Base-by-base conservation (phyloP, 1,140 invertebrate genomes). In the Centruroides vittatus region DNA sequence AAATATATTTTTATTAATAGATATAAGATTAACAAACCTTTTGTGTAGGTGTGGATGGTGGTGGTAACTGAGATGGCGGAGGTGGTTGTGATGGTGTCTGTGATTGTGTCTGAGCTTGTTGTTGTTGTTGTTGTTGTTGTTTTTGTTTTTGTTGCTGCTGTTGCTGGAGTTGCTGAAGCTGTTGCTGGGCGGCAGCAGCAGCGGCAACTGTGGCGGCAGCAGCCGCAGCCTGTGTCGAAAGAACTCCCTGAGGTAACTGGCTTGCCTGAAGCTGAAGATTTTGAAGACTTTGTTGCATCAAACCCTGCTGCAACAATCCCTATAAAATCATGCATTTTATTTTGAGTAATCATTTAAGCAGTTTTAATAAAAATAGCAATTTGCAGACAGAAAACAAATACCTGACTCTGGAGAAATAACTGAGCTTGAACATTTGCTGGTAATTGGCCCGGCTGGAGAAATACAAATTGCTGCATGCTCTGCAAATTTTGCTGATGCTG, bases 391-490 rank as follows among this genome's bases (percentile, higher is more conserved):
- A 7, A 50, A 34, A 7, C 4, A 8, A 41, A 34, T 72, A 86
- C 85, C 81, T 88, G 86, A 78, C 86, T 88, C 70, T 88, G 86
- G 13, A 89, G 74, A 70, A 89, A 84, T 64, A 88, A 83, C 72
- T 86, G 85, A 34, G 83, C 78, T 66, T 85, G 84, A 8, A 72
- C 63, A 53, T 65, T 69, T 13, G 79, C 74, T 46, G 78, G 75
- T 57, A 82, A 70, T 69, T 83, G 77, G 23, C 71, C 67, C 57
- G 79, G 84, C 66, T 74, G 75, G 23, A 87, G 79, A 73, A 87
- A 80, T 3, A 86, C 80, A 56, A 86, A 79, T 66, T 87, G 85
- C 67, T 88, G 86, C 46, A 87, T 71, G 54, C 84, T 82, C 52
- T 83, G 82, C 59, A 84, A 67, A 49, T 75, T 78, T 41, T 41